phyloP scores from a whole-genome alignment of 2,797 vertebrate genomes.

The Parotocinclus haroldoi region DNA sequence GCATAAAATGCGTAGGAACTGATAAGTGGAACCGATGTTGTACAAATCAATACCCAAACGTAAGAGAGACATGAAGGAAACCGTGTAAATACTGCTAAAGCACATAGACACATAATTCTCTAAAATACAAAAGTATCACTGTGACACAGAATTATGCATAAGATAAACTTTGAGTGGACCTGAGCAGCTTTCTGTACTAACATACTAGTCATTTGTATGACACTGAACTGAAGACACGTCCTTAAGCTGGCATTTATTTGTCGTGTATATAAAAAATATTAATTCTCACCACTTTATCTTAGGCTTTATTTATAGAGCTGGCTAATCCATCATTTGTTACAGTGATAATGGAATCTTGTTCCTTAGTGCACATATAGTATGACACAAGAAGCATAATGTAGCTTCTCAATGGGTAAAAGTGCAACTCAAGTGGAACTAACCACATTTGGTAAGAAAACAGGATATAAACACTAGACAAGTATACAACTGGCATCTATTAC shows the following conservation, averaged over 20 bases:
- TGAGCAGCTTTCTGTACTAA: conserved; percentile 23
- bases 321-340: conserved; percentile 31
- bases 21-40: no score
- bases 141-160: conserved; percentile 11
- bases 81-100: conserved; percentile 18
- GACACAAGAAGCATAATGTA: conserved; percentile 33
- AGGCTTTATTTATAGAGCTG: conserved; percentile 16
- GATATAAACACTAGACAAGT: conserved; percentile 36
- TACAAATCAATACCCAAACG: no score
- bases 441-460: conserved; percentile 33
- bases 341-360: conserved; percentile 44
- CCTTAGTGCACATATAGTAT: conserved; percentile 43
- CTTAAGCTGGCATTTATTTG: conserved; percentile 22
- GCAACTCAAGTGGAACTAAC: conserved; percentile 42
- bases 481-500: conserved; percentile 36
- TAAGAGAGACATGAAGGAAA: conserved; percentile 12
- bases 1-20: no score
- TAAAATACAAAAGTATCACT: conserved; percentile 18
- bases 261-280: conserved; percentile 32
- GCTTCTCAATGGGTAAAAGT: conserved; percentile 44
- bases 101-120: conserved; percentile 32
- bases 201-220: conserved; percentile 16
- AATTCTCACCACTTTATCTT: not conserved
- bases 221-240: conserved; percentile 14
- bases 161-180: conserved; percentile 24